A percentile compares a stretch with the other conserved stretches of the same genome.
Evolutionary conservation across 1,140 invertebrate species (phyloP).

Genomic region (Drosophila teissieri): DNA sequence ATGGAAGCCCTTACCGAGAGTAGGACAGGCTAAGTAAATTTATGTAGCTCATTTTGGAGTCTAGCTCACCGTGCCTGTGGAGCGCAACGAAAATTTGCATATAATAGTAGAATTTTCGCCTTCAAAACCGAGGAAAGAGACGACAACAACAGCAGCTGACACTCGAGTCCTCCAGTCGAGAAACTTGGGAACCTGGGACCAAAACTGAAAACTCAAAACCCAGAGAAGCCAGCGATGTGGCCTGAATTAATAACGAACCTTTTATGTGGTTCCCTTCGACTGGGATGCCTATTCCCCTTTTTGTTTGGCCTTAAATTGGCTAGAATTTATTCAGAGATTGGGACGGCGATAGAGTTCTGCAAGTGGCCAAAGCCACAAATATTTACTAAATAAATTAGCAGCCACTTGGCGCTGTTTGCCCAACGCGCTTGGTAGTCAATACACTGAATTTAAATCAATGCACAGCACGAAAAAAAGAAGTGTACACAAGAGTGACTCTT

Average conservation of each 20-base stretch:
- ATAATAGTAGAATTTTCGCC: conserved; percentile 68
- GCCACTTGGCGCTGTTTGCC: conserved; percentile 6
- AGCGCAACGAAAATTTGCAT: conserved; percentile 67
- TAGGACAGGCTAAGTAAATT: conserved; percentile 40
- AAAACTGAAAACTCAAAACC: not conserved
- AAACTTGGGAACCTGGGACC: conserved; percentile 29
- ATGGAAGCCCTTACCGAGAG: conserved; percentile 7
- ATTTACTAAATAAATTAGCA: conserved; percentile 68
- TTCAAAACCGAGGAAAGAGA: not conserved
- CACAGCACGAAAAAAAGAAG: not conserved
- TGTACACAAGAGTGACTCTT: conserved; percentile 18
- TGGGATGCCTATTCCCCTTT: conserved; percentile 5
- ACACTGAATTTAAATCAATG: conserved; percentile 57
- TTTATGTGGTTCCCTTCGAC: conserved; percentile 61
- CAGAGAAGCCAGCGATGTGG: conserved; percentile 41
- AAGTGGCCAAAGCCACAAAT: conserved; percentile 51
- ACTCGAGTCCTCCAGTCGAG: conserved; percentile 15
- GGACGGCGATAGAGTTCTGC: conserved; percentile 14
- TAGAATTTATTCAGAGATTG: conserved; percentile 69
- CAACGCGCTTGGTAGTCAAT: conserved; percentile 27
- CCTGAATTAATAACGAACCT: conserved; percentile 73
- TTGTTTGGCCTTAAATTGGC: conserved; percentile 54
- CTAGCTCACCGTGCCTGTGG: conserved; percentile 30
- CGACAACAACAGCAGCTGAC: conserved; percentile 45
- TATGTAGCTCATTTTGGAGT: conserved; percentile 72